Percentiles rank a stretch among this genome's conserved stretches.
Conservation (phyloP, 1,140 invertebrate genomes). For the Globodera ellingtonae region DNA sequence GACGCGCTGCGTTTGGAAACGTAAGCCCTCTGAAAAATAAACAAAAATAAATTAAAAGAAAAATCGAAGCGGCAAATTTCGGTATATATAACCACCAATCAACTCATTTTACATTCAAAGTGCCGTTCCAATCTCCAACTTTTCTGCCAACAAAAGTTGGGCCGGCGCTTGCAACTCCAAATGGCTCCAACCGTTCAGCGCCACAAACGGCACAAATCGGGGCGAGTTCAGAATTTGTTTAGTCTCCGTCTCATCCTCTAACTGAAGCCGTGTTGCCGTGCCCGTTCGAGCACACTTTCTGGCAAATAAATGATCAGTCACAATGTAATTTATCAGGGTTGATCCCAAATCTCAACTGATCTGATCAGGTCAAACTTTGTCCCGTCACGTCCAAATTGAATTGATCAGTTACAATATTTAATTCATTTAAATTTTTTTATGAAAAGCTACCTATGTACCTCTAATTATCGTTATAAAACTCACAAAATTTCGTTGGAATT, state of each 20-base stretch:
- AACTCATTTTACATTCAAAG: constrained; percentile 6
- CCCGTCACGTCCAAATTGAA: too few species aligned
- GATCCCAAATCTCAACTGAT: too few species aligned
- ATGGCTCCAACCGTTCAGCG: constrained; percentile 38
- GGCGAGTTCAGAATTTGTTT: constrained; percentile 29
- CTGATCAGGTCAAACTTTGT: too few species aligned
- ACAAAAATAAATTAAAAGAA: not conserved
- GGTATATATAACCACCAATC: too few species aligned
- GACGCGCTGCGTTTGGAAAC: constrained; percentile 1
- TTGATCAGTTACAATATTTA: too few species aligned
- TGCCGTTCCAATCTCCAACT: constrained; percentile 37
- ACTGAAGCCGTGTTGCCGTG: constrained; percentile 15
- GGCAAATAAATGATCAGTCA: too few species aligned
- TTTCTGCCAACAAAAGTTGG: constrained; percentile 37
- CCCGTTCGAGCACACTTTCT: constrained; percentile 23
- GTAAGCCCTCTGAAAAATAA: not conserved
- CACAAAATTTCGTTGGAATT: constrained; percentile 23
- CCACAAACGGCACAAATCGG: constrained; percentile 43
- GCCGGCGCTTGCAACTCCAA: constrained; percentile 37
- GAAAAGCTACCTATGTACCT: too few species aligned
- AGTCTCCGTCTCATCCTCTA: constrained; percentile 32
- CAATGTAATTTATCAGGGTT: too few species aligned
- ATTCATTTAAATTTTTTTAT: not conserved
- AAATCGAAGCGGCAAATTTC: not conserved
- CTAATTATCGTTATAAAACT: not conserved